Evolutionary conservation across 2,888 invertebrate genomes (phyloP).

Genomic region (Phengaris alcon): DNA sequence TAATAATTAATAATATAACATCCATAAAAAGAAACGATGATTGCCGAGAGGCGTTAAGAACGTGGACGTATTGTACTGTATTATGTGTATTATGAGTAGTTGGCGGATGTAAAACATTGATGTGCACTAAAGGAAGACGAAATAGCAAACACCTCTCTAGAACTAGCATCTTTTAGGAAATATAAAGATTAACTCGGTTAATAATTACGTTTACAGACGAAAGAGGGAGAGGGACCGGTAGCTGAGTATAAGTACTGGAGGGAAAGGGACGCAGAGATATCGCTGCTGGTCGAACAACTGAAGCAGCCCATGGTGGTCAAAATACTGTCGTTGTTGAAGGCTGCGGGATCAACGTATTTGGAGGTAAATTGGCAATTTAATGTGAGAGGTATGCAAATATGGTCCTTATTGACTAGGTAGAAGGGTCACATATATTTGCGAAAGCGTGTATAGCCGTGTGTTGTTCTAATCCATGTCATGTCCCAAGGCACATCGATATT

Average conservation of each 20-base stretch:
- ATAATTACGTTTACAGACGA: slow-evolving; percentile 50
- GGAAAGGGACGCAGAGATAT: slow-evolving; percentile 87
- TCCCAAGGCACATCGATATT: slow-evolving; percentile 16
- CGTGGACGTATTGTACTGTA: no score
- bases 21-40: no score
- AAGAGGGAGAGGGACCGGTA: slow-evolving; percentile 87
- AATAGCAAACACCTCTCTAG: no score
- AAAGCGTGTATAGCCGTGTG: background rate
- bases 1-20: no score
- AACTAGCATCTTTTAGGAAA: no score
- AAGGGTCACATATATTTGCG: background rate
- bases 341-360: slow-evolving; percentile 73
- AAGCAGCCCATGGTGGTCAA: slow-evolving; percentile 84
- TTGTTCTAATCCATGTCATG: background rate
- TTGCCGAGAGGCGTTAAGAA: no score
- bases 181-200: no score
- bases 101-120: no score
- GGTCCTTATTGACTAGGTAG: background rate
- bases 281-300: slow-evolving; percentile 89
- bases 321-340: slow-evolving; percentile 80
- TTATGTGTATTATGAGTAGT: no score
- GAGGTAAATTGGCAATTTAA: slow-evolving; percentile 49
- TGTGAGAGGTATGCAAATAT: background rate
- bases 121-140: no score
- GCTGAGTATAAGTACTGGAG: slow-evolving; percentile 93